These are phyloP conservation scores for Opisthograptis luteolata DNA, from an alignment of 2,888 invertebrate genomes.

Conservation along the genomic window DNA sequence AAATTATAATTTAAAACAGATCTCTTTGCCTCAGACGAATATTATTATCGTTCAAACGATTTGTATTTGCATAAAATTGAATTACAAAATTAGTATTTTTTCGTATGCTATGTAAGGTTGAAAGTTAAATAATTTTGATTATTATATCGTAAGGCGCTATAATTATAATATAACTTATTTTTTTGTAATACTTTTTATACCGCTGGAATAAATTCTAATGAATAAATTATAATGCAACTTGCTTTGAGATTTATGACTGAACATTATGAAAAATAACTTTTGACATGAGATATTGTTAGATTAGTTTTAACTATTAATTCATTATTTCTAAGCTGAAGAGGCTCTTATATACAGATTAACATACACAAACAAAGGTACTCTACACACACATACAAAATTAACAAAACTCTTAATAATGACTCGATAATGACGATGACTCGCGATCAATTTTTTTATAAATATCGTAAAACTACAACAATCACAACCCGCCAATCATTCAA, in stretches of 20 bases:
- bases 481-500: too few species aligned
- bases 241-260: neutral
- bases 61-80: slow-evolving; percentile 63
- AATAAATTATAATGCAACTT: neutral
- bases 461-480: too few species aligned
- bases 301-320: neutral
- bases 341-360: too few species aligned
- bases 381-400: too few species aligned
- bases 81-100: slow-evolving; percentile 48
- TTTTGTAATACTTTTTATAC: too few species aligned
- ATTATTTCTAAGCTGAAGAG: too few species aligned
- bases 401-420: too few species aligned
- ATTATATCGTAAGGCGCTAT: slow-evolving; percentile 33
- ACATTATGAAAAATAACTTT: neutral
- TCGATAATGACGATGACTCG: too few species aligned
- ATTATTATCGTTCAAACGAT: slow-evolving; percentile 41
- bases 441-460: too few species aligned
- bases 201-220: neutral
- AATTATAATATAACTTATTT: too few species aligned
- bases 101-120: slow-evolving; percentile 37
- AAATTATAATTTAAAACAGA: slow-evolving; percentile 66
- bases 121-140: slow-evolving; percentile 31
- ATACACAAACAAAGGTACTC: too few species aligned
- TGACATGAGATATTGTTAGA: slow-evolving; percentile 1
- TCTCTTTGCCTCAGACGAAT: slow-evolving; percentile 43